A percentile compares a stretch with the other conserved stretches of the same genome.
Evolutionary conservation across 1,140 invertebrate genomes (phyloP).

Genomic region (Protaetia brevitarsis): DNA sequence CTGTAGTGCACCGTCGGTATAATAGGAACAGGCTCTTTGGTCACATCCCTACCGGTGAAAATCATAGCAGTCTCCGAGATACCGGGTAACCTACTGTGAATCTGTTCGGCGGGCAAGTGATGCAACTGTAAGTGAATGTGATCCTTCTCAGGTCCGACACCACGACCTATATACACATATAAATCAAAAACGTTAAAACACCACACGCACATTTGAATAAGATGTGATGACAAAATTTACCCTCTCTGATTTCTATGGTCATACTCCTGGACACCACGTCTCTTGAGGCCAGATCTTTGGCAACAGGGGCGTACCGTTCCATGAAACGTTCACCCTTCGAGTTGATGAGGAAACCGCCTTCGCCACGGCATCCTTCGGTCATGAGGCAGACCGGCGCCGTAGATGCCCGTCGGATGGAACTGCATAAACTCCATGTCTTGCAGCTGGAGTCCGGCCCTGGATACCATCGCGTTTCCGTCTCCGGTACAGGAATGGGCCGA

Average conservation of each 20-base stretch:
- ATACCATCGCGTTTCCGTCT: conserved; percentile 94
- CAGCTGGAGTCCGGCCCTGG: conserved; percentile 86
- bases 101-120: conserved; percentile 90
- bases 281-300: conserved; percentile 95
- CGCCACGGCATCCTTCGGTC: conserved; percentile 94
- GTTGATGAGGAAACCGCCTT: conserved; percentile 96
- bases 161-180: no score
- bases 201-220: no score
- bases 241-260: conserved; percentile 97
- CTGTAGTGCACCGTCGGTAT: conserved; percentile 99
- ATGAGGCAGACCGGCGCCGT: conserved; percentile 97
- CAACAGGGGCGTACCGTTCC: conserved; percentile 97
- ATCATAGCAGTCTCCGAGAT: conserved; percentile 96
- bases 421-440: conserved; percentile 98
- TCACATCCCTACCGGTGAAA: conserved; percentile 98
- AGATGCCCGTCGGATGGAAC: conserved; percentile 98
- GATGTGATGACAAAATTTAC: no score
- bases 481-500: conserved; percentile 98
- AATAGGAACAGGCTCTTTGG: conserved; percentile 94
- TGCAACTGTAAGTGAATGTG: conserved; percentile 95
- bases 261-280: conserved; percentile 97
- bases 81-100: conserved; percentile 75
- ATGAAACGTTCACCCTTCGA: conserved; percentile 96
- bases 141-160: conserved; percentile 94
- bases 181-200: no score